phyloP scores from a whole-genome alignment of 2,888 invertebrate genomes.

The Parnassius smintheus region DNA sequence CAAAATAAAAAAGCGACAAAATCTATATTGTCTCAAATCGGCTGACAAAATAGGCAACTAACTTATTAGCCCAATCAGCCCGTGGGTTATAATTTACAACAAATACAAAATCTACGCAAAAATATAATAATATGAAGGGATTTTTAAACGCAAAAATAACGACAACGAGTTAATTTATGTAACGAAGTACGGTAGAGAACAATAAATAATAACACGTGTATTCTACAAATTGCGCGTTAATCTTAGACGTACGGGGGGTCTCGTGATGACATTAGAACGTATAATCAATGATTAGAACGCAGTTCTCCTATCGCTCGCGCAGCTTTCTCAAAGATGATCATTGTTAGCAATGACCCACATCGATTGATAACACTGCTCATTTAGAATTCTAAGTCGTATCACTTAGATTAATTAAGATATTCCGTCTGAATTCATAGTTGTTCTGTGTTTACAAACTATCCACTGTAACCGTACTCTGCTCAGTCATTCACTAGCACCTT shows the following conservation, averaged over 20 bases:
- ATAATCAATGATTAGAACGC: conserved; percentile 7
- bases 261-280: conserved; percentile 6
- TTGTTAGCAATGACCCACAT: conserved; percentile 22
- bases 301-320: not conserved
- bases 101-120: too few relatives aligned
- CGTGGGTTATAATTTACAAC: too few relatives aligned
- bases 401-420: conserved; percentile 15
- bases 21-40: too few relatives aligned
- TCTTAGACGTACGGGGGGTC: not conserved
- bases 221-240: conserved; percentile 10
- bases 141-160: too few relatives aligned
- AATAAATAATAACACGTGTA: not conserved
- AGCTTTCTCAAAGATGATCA: conserved; percentile 14
- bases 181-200: too few relatives aligned
- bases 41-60: too few relatives aligned
- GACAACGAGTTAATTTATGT: too few relatives aligned
- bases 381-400: conserved; percentile 8
- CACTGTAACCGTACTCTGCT: conserved; percentile 9
- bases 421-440: conserved; percentile 17
- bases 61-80: too few relatives aligned
- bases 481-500: conserved; percentile 23
- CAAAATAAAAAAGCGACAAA: too few relatives aligned
- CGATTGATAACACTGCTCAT: conserved; percentile 17
- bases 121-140: too few relatives aligned
- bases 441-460: conserved; percentile 18